These are phyloP conservation scores for Psammodynastes pulverulentus DNA, from an alignment of 2,113 vertebrate species.

Conservation along the genomic window DNA sequence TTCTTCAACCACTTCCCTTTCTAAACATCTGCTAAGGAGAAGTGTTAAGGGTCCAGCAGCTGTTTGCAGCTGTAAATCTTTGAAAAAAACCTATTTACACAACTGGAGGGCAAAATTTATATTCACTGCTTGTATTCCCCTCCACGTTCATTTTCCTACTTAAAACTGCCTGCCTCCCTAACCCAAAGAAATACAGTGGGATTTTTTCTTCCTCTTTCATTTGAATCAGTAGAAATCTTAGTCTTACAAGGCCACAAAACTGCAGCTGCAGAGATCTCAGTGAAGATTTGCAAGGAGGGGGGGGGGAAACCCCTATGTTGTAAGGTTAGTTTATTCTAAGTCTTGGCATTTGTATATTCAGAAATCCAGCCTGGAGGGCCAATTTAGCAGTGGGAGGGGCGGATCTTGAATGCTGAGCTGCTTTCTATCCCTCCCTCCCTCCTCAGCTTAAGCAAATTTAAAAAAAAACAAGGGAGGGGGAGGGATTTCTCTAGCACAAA, in stretches of 20 bases:
- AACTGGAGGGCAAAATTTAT: not conserved
- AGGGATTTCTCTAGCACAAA: not conserved
- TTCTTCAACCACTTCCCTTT: slow-evolving; percentile 2
- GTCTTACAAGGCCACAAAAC: not conserved
- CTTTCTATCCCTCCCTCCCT: not conserved
- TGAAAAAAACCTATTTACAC: not conserved
- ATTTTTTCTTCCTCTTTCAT: not conserved
- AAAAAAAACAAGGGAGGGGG: not conserved
- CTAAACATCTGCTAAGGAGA: slow-evolving; percentile 18
- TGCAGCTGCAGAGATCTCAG: not conserved
- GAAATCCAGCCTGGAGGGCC: not conserved
- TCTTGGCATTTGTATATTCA: not conserved
- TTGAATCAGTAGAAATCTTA: not conserved
- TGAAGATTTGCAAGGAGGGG: not conserved
- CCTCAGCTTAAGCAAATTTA: not conserved
- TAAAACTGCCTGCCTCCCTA: not conserved
- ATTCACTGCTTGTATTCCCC: not conserved
- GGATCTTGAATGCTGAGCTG: not conserved
- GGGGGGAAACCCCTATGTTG: not conserved
- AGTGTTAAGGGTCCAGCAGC: slow-evolving; percentile 25
- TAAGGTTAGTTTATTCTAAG: not conserved
- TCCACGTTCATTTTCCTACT: not conserved
- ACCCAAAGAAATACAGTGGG: not conserved
- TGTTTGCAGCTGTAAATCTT: slow-evolving; percentile 20
- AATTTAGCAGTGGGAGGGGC: no score